phyloP scores from a whole-genome alignment of 2,888 invertebrate genomes.

The Latrodectus hesperus region DNA sequence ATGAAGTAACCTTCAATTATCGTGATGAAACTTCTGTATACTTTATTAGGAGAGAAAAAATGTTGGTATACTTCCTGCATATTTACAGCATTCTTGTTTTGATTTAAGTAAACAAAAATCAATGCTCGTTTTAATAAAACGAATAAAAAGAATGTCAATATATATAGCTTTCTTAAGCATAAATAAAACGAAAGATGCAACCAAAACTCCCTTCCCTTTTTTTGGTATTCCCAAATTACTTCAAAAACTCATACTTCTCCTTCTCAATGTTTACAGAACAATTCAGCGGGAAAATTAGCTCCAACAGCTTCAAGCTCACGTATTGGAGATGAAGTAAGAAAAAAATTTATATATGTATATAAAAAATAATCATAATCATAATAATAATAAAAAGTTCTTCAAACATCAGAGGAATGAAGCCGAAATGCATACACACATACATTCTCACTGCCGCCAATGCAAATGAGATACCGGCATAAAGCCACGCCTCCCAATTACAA shows the following conservation, averaged over 20 bases:
- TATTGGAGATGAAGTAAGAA: slow-evolving; percentile 3
- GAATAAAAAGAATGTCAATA: no score
- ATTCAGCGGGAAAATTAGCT: slow-evolving; percentile 62
- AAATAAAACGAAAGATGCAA: no score
- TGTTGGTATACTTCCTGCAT: no score
- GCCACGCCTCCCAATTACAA: slow-evolving; percentile 62
- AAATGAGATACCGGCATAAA: slow-evolving; percentile 54
- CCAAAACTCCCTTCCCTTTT: no score
- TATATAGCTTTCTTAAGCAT: no score
- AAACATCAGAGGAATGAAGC: slow-evolving; percentile 52
- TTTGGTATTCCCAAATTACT: slow-evolving; percentile 39
- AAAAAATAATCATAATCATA: slow-evolving; percentile 23
- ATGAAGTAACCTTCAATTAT: no score
- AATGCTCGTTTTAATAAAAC: no score
- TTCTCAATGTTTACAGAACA: slow-evolving; percentile 61
- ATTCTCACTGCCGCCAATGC: slow-evolving; percentile 23
- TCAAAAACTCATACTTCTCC: slow-evolving; percentile 43
- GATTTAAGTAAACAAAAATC: no score
- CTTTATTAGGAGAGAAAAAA: no score
- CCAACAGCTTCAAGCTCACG: slow-evolving; percentile 9
- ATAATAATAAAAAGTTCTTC: slow-evolving; percentile 19
- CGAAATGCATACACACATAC: slow-evolving; percentile 30
- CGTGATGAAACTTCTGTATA: no score
- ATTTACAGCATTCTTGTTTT: no score
- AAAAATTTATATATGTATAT: slow-evolving; percentile 15